phyloP scores from a whole-genome alignment of 2,113 vertebrate species.

The Arothron firmamentum region DNA sequence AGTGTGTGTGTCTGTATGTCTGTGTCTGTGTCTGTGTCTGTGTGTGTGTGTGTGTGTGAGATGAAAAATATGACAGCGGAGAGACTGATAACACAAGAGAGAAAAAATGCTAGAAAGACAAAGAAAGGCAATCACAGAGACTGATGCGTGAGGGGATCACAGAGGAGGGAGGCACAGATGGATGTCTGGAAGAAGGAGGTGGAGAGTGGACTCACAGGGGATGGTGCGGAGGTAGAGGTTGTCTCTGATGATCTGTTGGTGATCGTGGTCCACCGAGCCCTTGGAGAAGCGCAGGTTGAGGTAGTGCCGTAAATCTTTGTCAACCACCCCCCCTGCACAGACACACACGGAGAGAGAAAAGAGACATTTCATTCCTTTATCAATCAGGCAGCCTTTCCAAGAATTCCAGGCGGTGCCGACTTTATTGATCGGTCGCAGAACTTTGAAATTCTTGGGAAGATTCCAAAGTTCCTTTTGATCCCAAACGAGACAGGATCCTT shows the following conservation, averaged over 20 bases:
- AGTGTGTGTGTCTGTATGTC: slow-evolving; percentile 22
- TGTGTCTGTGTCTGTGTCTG: no score
- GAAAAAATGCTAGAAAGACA: neutral
- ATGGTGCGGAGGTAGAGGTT: slow-evolving; percentile 99
- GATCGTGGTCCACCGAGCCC: slow-evolving; percentile 97
- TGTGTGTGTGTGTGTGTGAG: slow-evolving; percentile 16
- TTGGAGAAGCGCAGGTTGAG: slow-evolving; percentile 99
- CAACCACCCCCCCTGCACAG: slow-evolving; percentile 89
- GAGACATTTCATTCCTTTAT: neutral
- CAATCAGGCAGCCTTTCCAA: neutral
- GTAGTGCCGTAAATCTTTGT: slow-evolving; percentile 99
- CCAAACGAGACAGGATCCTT: neutral
- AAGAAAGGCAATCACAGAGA: slow-evolving; percentile 17
- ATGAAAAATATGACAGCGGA: slow-evolving; percentile 31
- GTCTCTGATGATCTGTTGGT: slow-evolving; percentile 99
- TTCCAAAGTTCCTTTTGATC: neutral
- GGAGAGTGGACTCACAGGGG: slow-evolving; percentile 85
- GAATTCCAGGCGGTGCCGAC: neutral
- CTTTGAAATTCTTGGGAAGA: neutral
- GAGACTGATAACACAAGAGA: slow-evolving; percentile 21
- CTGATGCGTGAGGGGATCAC: slow-evolving; percentile 5
- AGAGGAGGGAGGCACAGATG: slow-evolving; percentile 16
- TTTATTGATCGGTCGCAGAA: neutral
- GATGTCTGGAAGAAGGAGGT: slow-evolving; percentile 7
- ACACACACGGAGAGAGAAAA: slow-evolving; percentile 22